Evolutionary conservation across 1,140 invertebrate species (phyloP).

Genomic region (Cherax destructor): DNA sequence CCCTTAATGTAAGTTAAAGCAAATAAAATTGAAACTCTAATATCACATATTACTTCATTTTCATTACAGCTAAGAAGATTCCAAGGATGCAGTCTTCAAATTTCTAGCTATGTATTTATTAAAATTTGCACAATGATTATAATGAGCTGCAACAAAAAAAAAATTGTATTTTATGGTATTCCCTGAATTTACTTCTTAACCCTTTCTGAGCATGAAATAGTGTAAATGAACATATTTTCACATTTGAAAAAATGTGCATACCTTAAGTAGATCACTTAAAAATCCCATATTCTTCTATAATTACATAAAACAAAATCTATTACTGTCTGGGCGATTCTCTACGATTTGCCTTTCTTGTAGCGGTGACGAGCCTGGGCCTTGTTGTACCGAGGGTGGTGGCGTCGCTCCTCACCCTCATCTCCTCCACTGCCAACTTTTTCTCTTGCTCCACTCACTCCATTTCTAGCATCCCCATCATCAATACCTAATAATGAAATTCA

Average conservation of each 20-base stretch:
- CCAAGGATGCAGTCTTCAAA: not conserved
- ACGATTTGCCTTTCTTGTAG: constrained; percentile 57
- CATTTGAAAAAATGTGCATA: not conserved
- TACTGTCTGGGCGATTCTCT: not conserved
- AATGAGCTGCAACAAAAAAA: not conserved
- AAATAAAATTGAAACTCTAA: not conserved
- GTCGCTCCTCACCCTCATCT: constrained; percentile 20
- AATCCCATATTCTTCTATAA: not conserved
- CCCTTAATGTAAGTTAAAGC: not conserved
- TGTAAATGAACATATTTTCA: not conserved
- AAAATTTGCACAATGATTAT: not conserved
- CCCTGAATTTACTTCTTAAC: not conserved
- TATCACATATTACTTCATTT: not conserved
- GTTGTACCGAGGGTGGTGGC: constrained; percentile 45
- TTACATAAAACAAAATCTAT: not conserved
- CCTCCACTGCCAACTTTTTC: constrained; percentile 11
- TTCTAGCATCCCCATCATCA: constrained; percentile 12
- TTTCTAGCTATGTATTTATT: not conserved
- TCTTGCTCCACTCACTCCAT: constrained; percentile 5
- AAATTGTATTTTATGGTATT: not conserved
- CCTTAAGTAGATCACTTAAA: not conserved
- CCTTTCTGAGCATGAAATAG: not conserved
- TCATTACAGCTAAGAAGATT: not conserved
- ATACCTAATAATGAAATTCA: constrained; percentile 1
- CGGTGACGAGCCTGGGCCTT: constrained; percentile 40